Evolutionary conservation across 2,888 invertebrate species (phyloP).

Genomic region (Leptothorax acervorum): DNA sequence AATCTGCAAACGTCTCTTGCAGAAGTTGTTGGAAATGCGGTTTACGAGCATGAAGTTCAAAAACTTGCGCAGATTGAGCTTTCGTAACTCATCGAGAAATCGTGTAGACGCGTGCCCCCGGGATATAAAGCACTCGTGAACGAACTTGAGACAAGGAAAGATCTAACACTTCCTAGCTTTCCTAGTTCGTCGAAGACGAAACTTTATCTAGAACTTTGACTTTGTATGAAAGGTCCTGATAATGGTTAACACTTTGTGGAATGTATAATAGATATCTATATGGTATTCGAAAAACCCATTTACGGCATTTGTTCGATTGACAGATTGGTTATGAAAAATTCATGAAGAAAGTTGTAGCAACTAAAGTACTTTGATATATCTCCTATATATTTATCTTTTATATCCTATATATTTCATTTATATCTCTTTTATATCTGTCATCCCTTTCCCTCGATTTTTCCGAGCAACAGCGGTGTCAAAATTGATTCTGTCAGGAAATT

Average conservation of each 20-base stretch:
- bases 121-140: constrained; percentile 27
- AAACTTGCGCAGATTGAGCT: constrained; percentile 48
- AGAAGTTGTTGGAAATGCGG: neutral
- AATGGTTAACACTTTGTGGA: constrained; percentile 29
- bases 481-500: neutral
- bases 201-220: constrained; percentile 35
- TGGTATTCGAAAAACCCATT: neutral
- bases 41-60: constrained; percentile 42
- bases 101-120: constrained; percentile 24
- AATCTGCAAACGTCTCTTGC: constrained; percentile 31
- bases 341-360: neutral
- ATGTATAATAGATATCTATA: neutral
- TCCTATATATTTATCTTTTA: neutral
- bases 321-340: neutral
- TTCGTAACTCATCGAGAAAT: constrained; percentile 52
- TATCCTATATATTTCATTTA: neutral
- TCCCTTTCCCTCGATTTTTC: neutral
- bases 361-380: neutral
- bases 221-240: constrained; percentile 20
- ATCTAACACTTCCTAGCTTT: constrained; percentile 22
- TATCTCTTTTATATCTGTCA: neutral
- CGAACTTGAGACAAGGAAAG: constrained; percentile 32
- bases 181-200: constrained; percentile 10
- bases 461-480: neutral
- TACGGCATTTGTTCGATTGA: neutral